These are phyloP conservation scores for Buathra laborator DNA, from an alignment of 2,888 invertebrate species.

Conservation along the genomic window DNA sequence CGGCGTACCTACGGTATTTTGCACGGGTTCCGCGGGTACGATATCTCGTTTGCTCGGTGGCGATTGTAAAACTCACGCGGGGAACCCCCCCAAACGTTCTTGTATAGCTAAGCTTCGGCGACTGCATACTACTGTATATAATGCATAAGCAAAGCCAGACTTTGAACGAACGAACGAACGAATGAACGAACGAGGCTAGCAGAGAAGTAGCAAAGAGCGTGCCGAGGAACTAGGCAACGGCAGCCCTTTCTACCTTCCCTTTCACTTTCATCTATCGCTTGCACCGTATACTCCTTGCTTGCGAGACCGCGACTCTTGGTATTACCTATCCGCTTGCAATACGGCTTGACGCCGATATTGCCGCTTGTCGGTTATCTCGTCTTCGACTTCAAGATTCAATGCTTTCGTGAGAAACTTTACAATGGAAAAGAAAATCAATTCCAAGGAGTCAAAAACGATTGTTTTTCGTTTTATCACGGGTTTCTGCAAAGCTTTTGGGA, in stretches of 20 bases:
- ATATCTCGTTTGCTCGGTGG: slow-evolving; percentile 27
- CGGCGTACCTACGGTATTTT: slow-evolving; percentile 48
- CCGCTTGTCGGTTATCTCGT: slow-evolving; percentile 19
- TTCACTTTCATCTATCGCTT: slow-evolving; percentile 84
- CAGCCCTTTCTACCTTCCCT: slow-evolving; percentile 85
- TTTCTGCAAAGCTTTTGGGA: too few species aligned
- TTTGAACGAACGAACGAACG: slow-evolving; percentile 50
- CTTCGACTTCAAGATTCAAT: slow-evolving; percentile 38
- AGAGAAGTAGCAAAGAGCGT: slow-evolving; percentile 58
- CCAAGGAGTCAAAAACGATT: neutral
- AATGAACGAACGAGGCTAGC: slow-evolving; percentile 31
- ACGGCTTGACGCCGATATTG: slow-evolving; percentile 13
- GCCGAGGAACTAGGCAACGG: slow-evolving; percentile 65
- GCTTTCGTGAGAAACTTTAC: slow-evolving; percentile 38
- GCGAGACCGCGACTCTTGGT: slow-evolving; percentile 37
- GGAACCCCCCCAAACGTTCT: slow-evolving; percentile 20
- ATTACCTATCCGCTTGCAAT: slow-evolving; percentile 45
- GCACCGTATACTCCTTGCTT: slow-evolving; percentile 49
- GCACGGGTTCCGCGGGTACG: slow-evolving; percentile 43
- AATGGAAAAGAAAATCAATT: neutral
- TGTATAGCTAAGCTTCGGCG: neutral
- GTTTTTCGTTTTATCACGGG: too few species aligned
- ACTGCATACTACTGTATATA: slow-evolving; percentile 9
- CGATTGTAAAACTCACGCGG: slow-evolving; percentile 52
- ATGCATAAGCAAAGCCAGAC: slow-evolving; percentile 40